A percentile compares a stretch with the other conserved stretches of the same genome.
Conservation (phyloP, 1,140 invertebrate genomes). For the Drosophila persimilis region DNA sequence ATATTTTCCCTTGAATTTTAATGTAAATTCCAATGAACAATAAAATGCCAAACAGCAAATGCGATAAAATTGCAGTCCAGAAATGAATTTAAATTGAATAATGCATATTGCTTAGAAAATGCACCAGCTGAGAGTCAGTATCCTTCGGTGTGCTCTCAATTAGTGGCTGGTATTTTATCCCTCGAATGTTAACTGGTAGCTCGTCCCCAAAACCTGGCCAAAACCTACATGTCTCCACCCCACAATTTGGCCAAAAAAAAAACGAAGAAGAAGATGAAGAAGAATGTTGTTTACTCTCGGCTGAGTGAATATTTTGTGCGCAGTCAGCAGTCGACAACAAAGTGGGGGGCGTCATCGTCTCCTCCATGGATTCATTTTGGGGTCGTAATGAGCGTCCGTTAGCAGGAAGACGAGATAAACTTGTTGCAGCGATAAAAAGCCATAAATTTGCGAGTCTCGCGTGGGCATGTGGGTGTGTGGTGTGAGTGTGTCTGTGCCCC, state of each 20-base stretch:
- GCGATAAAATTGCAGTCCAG: background rate
- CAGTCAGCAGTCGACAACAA: slow-evolving; percentile 29
- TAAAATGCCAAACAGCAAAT: background rate
- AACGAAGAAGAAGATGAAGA: background rate
- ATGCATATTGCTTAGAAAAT: background rate
- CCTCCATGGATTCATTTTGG: slow-evolving; percentile 21
- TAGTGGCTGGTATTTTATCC: slow-evolving; percentile 4
- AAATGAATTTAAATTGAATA: slow-evolving; percentile 5
- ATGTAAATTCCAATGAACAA: background rate
- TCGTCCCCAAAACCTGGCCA: no score
- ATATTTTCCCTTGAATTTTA: background rate
- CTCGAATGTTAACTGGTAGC: background rate
- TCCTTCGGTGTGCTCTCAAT: slow-evolving; percentile 13
- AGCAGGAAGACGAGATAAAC: slow-evolving; percentile 75
- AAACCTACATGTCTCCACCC: no score
- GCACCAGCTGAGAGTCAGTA: no score
- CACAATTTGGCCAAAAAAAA: no score
- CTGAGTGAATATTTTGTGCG: slow-evolving; percentile 17
- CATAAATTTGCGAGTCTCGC: slow-evolving; percentile 66
- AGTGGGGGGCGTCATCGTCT: slow-evolving; percentile 15
- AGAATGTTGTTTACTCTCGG: slow-evolving; percentile 28
- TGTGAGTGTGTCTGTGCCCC: slow-evolving; percentile 4
- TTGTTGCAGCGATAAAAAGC: slow-evolving; percentile 77
- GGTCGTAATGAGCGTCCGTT: slow-evolving; percentile 72
- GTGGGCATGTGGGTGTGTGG: slow-evolving; percentile 6